Base-by-base conservation (phyloP, 53 echinoderm and acorn worm species). In the Henricia sp. region DNA sequence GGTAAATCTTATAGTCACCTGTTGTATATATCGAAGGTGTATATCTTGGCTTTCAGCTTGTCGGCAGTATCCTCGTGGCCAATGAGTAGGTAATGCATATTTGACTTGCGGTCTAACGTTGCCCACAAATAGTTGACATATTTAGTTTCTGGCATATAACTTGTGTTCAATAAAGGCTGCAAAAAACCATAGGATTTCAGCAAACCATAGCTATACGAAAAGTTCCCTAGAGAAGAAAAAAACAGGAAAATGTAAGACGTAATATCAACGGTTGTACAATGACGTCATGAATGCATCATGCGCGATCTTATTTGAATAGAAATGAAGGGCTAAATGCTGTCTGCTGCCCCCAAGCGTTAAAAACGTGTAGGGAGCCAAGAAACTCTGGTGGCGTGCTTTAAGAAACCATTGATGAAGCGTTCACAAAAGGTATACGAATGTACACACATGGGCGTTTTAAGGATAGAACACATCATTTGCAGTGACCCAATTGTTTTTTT, bases 101-200 rank as follows among this genome's bases (percentile, higher is more conserved):
- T 89, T 25, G 86, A 70, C 19, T 59, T 87, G 1, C 89, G 82
- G 71, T 95, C 92, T 12, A 84, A 77, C 1, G 87, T 74, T 27
- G 95, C 92, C 87, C 87, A 95, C 23, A 89, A 54, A 50, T 82
- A 92, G 64, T 95, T 95, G 20, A 90, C 58, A 53, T 91, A 94
- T 6, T 72, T 38, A 23, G 54, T 37, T 43, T 91, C 91, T 0
- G 84, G 77, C 3, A 16, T 13, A 10, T 57, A 55, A 44, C 6
- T 9, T 0, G 90, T 85, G 26, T 29, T 63, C 70, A 43, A 74
- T 28, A 84, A 40, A 0, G 35, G 37, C 28, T 74, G 27, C 46
- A 83, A 84, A 35, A 86, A 69, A 0, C 94, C 94, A 83, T 86
- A 83, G 72, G 91, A 94, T 17, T 74, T 84, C 39, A 94, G 13